Evolutionary conservation across 2,113 vertebrate genomes (phyloP), one percentile per base, ranked within the genome.

Genomic region (Bufo bufo): DNA sequence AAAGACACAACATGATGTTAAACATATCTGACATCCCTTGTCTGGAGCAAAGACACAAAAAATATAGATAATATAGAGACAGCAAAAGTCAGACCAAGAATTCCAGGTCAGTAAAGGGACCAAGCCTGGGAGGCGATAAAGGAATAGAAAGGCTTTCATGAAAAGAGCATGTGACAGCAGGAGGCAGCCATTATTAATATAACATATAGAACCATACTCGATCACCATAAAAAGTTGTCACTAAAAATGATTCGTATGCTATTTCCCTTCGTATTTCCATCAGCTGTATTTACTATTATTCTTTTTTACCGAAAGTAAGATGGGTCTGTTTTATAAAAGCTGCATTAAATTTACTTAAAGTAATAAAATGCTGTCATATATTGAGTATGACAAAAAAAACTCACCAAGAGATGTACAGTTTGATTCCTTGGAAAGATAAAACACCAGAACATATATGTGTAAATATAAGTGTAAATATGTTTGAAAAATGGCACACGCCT

Each of bases 1-100:
- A 13, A 54, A 84, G 63, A 69, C 8, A 74, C 49, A 72, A 43
- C 14, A 74, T 84, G 66, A 72, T 43, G 65, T 56, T 84, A 56
- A 72, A 71, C 23, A 50, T 20, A 72, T 72, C n/a, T 84, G 82
- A 84, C 81, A 83, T 83, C 45, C 49, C 52, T 83, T 83, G 81
- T 83, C 61, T 83, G 81, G 61, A 83, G 20, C 47, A 66, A 69
- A 83, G 47, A 20, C 81, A 83, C 20, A 69, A 52, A 61, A 33
- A 47, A 65, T 49, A 16, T 47, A 3, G 47, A 83, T 65, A 50
- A 50, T 47, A 81, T 20, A 47, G 23, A 81, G 33, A 81, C 63
- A 45, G 20, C 23, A 61, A 81, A 81, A 61, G 56, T 63, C 23
- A 69, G 63, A 63, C 47, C 7, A 23, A 23, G 61, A 69, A 66